phyloP scores from a whole-genome alignment of 2,888 invertebrate genomes.

The Aphodius sticticus region DNA sequence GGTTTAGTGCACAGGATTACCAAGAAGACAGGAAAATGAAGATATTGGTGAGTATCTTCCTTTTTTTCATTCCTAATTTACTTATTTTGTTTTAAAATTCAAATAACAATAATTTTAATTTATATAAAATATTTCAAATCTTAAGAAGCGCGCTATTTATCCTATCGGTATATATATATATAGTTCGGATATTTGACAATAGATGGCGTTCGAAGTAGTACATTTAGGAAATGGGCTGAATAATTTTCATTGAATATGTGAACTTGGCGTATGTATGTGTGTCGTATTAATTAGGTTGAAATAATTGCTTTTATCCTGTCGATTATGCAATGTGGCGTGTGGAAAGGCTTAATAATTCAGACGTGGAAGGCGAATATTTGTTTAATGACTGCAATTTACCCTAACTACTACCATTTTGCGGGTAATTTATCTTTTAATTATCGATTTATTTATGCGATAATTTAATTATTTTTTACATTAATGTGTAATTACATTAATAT shows the following conservation, averaged over 20 bases:
- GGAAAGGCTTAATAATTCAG: not conserved
- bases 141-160: not conserved
- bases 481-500: not conserved
- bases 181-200: not conserved
- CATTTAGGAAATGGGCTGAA: not conserved
- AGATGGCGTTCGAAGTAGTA: not conserved
- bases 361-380: not conserved
- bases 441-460: not conserved
- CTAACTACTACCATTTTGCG: not conserved
- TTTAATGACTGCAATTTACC: not conserved
- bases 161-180: not conserved
- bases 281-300: not conserved
- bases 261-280: not conserved
- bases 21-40: conserved; percentile 44
- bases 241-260: not conserved
- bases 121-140: not conserved
- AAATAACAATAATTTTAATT: not conserved
- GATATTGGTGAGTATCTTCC: conserved; percentile 44
- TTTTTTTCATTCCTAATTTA: too few relatives aligned
- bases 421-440: not conserved
- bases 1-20: conserved; percentile 24
- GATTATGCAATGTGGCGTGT: not conserved
- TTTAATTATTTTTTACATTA: not conserved
- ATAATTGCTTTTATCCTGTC: not conserved
- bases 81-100: not conserved